Evolutionary conservation across 2,888 invertebrate species (phyloP).

Genomic region (Apocheima hispidaria): DNA sequence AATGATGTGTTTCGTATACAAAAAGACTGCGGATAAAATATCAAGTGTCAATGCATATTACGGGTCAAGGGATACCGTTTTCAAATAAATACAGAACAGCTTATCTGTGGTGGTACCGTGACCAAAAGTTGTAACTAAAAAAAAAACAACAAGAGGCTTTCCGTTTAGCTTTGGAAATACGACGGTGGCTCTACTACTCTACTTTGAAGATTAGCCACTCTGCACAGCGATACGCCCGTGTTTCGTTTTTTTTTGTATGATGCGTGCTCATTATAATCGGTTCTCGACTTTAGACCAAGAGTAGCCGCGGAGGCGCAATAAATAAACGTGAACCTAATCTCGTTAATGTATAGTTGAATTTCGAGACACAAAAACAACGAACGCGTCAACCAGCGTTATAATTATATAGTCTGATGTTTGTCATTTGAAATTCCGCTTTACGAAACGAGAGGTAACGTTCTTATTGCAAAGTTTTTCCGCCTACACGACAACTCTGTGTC

Average conservation of each 20-base stretch:
- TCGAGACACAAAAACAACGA: background rate
- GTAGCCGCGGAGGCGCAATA: background rate
- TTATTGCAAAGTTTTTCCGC: background rate
- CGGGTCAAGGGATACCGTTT: constrained; percentile 1
- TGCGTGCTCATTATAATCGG: constrained; percentile 62
- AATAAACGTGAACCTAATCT: background rate
- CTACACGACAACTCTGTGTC: background rate
- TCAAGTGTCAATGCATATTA: constrained; percentile 7
- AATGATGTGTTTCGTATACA: background rate
- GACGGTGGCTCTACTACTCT: too few relatives aligned
- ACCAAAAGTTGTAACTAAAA: background rate
- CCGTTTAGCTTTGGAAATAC: too few relatives aligned
- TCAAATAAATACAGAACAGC: background rate
- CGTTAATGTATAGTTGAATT: background rate
- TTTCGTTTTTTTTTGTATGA: constrained; percentile 44
- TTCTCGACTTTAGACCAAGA: background rate
- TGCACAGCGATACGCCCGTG: constrained; percentile 6
- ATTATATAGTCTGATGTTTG: background rate
- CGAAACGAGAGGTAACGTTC: background rate
- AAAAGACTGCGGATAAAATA: background rate
- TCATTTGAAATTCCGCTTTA: background rate
- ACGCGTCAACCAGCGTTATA: background rate
- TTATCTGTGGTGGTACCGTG: background rate
- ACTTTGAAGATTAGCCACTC: too few relatives aligned
- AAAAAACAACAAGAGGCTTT: too few relatives aligned